Base-by-base conservation (phyloP, 1,140 invertebrate species). In the Drosophila pachea region DNA sequence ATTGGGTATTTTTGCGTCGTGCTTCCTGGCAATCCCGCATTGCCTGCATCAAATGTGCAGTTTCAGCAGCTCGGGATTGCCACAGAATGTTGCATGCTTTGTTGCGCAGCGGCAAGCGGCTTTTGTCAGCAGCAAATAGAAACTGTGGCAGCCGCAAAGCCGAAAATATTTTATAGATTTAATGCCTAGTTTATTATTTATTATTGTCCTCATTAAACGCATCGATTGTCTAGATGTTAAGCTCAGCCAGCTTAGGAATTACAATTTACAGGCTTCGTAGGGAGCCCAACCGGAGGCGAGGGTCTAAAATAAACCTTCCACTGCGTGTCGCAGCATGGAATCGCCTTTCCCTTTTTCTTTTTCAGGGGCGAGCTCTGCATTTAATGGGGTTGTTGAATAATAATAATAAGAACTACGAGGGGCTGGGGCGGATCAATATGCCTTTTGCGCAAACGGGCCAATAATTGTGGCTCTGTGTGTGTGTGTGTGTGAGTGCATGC, bases 331-430 rank as follows among this genome's bases (percentile, higher is more conserved):
- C 66, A 68, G 33, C 35, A 38, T 45, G 68, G 61, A 65, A 70
- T 70, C 29, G 38, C 8, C 14, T 35, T 38, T 55, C 3, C 29
- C 22, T 40, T 29, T 14, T 14, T 12, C 14, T 43, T 6, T 43
- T n/a, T n/a, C 53, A 42, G 45, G 42, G 53, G 42, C 47, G 56
- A 47, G 38, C 38, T 38, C 54, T 58, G 62, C 76, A 62, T 62
- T 72, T 84, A 84, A 83, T 84, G 70, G 79, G 79, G 79, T 83
- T 83, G 79, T 86, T 83, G 79, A 86, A 84, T 83, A 83, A 76
- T 74, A 74, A 56, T 48, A 62, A 66, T 76, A 68, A 69, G 72
- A 75, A 50, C 53, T 52, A 45, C 64, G 31, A 52, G 74, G 74
- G 71, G 63, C 76, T 69, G 53, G 78, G 73, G 73, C 65, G 84